Conservation (phyloP, 2,113 vertebrate genomes). For the Colossoma macropomum region DNA sequence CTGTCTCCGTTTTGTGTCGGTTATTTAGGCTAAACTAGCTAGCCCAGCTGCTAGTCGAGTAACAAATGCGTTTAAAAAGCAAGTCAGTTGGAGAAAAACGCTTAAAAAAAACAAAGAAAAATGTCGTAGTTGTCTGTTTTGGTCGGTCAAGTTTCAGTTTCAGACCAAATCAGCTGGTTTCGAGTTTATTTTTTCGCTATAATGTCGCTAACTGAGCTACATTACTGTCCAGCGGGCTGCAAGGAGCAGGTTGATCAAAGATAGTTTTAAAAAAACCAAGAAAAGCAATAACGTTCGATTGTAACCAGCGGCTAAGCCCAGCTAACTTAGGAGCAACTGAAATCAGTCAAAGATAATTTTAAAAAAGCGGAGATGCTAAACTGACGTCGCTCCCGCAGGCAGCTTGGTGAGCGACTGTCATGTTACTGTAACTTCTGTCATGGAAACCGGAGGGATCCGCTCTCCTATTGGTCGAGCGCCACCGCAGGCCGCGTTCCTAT, state of each 20-base stretch:
- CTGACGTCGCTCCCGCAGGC: constrained; percentile 30
- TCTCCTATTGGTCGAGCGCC: constrained; percentile 2
- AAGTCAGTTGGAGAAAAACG: too few species aligned
- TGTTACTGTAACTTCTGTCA: constrained; percentile 45
- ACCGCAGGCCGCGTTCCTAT: neutral
- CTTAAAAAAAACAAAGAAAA: neutral
- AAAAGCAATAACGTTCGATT: neutral
- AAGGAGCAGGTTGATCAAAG: neutral
- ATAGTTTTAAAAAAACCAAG: neutral
- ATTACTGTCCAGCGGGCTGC: neutral
- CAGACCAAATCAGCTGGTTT: neutral
- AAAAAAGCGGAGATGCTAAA: constrained; percentile 41
- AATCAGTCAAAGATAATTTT: constrained; percentile 10
- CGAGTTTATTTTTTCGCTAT: neutral
- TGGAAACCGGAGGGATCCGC: neutral
- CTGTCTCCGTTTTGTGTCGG: neutral
- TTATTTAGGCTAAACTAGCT: neutral
- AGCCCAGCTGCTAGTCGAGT: neutral
- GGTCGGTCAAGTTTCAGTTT: neutral
- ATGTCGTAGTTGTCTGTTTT: too few species aligned
- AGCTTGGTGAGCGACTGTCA: constrained; percentile 51
- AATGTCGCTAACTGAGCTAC: neutral
- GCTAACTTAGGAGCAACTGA: constrained; percentile 6
- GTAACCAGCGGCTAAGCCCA: neutral
- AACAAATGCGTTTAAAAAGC: too few species aligned